phyloP scores from a whole-genome alignment of 2,797 vertebrate genomes.

The Macrochelys suwanniensis region DNA sequence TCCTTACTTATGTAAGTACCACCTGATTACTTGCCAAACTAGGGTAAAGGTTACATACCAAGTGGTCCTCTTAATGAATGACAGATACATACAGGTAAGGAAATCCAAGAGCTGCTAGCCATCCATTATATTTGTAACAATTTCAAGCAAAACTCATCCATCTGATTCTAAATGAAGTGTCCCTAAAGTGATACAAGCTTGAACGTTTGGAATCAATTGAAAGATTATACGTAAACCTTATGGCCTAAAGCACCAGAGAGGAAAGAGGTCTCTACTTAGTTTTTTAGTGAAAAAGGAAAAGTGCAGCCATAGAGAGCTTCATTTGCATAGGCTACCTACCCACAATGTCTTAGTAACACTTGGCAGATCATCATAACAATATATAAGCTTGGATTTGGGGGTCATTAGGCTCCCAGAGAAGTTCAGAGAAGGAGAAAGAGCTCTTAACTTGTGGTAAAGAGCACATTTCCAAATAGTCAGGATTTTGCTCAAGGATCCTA shows the following conservation, averaged over 20 bases:
- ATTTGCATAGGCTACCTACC: not conserved
- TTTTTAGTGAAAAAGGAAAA: slow-evolving; percentile 13
- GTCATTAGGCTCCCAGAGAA: not conserved
- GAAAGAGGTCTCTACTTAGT: not conserved
- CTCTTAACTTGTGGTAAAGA: not conserved
- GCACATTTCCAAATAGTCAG: not conserved
- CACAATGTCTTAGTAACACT: too few species aligned
- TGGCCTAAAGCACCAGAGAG: not conserved
- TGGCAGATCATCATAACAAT: not conserved
- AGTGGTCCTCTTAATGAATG: slow-evolving; percentile 27
- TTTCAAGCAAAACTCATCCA: not conserved
- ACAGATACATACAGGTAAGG: not conserved
- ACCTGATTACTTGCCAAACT: not conserved
- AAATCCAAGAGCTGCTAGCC: not conserved
- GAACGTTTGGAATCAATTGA: not conserved
- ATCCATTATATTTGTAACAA: not conserved
- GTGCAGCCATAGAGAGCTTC: not conserved
- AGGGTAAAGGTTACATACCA: not conserved
- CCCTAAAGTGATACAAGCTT: not conserved
- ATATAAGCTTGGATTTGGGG: not conserved
- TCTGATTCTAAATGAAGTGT: not conserved
- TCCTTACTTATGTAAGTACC: not conserved
- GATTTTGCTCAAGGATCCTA: not conserved
- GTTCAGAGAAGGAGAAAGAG: too few species aligned
- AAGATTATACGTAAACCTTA: not conserved